Evolutionary conservation across 2,797 vertebrate genomes (phyloP).

Genomic region (Melanotaenia maccullochi): DNA sequence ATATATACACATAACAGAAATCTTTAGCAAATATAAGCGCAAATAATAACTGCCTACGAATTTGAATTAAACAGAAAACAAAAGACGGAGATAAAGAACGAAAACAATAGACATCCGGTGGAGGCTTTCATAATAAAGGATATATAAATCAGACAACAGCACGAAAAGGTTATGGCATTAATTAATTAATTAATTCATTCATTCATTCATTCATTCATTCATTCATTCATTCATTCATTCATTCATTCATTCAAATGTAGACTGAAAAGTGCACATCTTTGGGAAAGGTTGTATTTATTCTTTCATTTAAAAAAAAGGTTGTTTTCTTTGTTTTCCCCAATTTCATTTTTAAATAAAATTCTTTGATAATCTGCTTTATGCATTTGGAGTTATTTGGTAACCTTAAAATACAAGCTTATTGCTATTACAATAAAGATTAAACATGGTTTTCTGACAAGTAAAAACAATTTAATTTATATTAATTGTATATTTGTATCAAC

Average conservation of each 20-base stretch:
- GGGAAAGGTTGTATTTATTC: no score
- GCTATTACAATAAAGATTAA: no score
- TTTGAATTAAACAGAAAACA: background rate
- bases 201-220: background rate
- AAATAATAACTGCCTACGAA: background rate
- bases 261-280: background rate
- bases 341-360: no score
- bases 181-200: background rate
- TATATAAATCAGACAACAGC: background rate
- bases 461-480: no score
- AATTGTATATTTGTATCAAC: no score
- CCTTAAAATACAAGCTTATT: no score
- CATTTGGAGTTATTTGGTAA: no score
- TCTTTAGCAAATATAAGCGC: background rate
- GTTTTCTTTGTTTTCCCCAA: no score
- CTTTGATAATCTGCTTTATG: no score
- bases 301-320: no score
- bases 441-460: no score
- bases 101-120: background rate
- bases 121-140: background rate
- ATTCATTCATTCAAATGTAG: background rate
- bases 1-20: background rate
- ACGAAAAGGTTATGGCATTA: background rate
- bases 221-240: no score
- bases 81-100: background rate